Percentiles rank a stretch among this genome's conserved stretches.
Conservation (phyloP, 2,888 invertebrate genomes). For the Drosophila trichaetosa region DNA sequence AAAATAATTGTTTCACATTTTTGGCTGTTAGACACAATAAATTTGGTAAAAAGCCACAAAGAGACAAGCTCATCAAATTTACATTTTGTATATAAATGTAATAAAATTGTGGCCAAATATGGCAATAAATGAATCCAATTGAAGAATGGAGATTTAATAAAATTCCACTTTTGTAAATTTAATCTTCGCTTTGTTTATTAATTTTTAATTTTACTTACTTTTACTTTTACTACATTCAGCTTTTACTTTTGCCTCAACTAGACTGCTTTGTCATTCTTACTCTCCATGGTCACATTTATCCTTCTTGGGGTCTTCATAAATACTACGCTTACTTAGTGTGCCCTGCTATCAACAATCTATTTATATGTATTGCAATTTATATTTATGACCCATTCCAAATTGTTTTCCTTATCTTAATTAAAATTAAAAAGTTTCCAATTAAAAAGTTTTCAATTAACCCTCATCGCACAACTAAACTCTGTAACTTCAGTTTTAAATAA, state of each 20-base stretch:
- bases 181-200: not conserved
- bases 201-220: not conserved
- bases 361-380: not conserved
- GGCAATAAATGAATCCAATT: not conserved
- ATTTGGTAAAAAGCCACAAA: constrained; percentile 11
- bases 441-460: constrained; percentile 6
- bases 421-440: not conserved
- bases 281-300: not conserved
- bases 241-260: not conserved
- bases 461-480: not conserved
- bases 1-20: constrained; percentile 39
- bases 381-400: not conserved
- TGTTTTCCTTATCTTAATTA: not conserved
- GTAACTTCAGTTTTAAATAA: not conserved
- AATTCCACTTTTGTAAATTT: not conserved
- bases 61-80: constrained; percentile 26
- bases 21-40: constrained; percentile 5
- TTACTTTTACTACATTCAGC: not conserved
- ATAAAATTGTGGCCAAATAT: constrained; percentile 15
- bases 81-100: constrained; percentile 3
- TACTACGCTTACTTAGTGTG: not conserved
- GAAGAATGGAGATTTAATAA: not conserved
- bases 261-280: not conserved
- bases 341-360: not conserved
- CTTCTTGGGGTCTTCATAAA: not conserved